A percentile compares a stretch with the other conserved stretches of the same genome.
Evolutionary conservation across 2,888 invertebrate genomes (phyloP).

Genomic region (Polymixis flavicincta): DNA sequence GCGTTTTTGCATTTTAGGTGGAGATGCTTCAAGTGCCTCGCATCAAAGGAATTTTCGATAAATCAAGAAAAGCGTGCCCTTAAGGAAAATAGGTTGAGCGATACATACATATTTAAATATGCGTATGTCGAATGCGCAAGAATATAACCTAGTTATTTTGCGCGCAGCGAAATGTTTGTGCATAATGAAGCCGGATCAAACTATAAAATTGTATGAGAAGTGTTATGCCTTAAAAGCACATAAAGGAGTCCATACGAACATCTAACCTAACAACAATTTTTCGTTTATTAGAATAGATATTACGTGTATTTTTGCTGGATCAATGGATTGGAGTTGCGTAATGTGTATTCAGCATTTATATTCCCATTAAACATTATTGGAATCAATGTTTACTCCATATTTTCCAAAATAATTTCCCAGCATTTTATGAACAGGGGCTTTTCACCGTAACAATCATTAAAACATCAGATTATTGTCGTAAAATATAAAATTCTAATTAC

Average conservation of each 20-base stretch:
- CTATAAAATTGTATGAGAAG: conserved; percentile 58
- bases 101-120: conserved; percentile 50
- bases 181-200: conserved; percentile 42
- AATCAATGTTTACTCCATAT: conserved; percentile 10
- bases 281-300: conserved; percentile 43
- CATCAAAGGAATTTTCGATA: conserved; percentile 59
- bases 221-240: conserved; percentile 42
- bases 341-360: conserved; percentile 28
- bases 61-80: conserved; percentile 54
- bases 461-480: conserved; percentile 39
- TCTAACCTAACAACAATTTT: conserved; percentile 36
- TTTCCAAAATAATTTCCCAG: neutral
- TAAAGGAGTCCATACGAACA: conserved; percentile 36
- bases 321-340: conserved; percentile 36
- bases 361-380: conserved; percentile 15
- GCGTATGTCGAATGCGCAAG: conserved; percentile 25
- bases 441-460: conserved; percentile 30
- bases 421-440: conserved; percentile 18
- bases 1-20: conserved; percentile 60
- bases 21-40: conserved; percentile 43
- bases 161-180: conserved; percentile 32
- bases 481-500: conserved; percentile 51
- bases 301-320: conserved; percentile 33
- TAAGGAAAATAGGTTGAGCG: conserved; percentile 56
- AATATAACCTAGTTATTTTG: conserved; percentile 49